Evolutionary conservation across 1,140 invertebrate species (phyloP), one percentile per base, ranked within the genome.

Genomic region (Leptestheria dahalacensis): DNA sequence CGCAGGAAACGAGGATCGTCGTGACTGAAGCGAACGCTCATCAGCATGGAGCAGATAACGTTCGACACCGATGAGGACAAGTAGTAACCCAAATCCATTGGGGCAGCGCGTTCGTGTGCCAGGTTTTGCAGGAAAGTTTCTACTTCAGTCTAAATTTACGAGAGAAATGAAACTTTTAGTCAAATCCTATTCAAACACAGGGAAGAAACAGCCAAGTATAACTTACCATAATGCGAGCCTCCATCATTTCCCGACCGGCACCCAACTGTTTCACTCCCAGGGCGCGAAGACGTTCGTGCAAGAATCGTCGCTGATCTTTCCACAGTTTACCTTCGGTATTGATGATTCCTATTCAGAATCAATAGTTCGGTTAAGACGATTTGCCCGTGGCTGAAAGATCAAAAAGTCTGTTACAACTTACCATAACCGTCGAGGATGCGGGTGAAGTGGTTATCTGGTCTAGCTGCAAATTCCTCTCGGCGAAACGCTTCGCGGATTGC

Each of bases 261-360:
- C 83, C 85, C 24, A 68, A 65, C 68, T 83, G 83, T 58, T 86
- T 89, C 82, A 92, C 90, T 11, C 94, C 93, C 64, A 97, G 91
- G 65, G 85, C 81, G 28, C 91, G 77, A 1, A 97, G 75, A 59
- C 88, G 84, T 62, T 88, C 83, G 65, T 96, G 88, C 12, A 96
- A 76, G 74, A 96, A 97, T 61, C 83, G 80, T 56, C 93, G 76
- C 69, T 96, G 89, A 64, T 88, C 86, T 69, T 91, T 88, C 92
- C 92, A 97, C 65, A 94, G 73, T 59, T 83, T 80, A 53, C 92
- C 93, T 63, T 89, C 86, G 59, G 86, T 85, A 70, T 93, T 93
- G 64, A 95, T 82, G 61, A 95, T 83, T 66, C 92, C 92, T 93
- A 74, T 63, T 11, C 26, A 9, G 23, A 46, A 49, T 20, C 41